Evolutionary conservation across 2,888 invertebrate genomes (phyloP), one percentile per base, ranked within the genome.

Genomic region (Athripsodes cinereus): DNA sequence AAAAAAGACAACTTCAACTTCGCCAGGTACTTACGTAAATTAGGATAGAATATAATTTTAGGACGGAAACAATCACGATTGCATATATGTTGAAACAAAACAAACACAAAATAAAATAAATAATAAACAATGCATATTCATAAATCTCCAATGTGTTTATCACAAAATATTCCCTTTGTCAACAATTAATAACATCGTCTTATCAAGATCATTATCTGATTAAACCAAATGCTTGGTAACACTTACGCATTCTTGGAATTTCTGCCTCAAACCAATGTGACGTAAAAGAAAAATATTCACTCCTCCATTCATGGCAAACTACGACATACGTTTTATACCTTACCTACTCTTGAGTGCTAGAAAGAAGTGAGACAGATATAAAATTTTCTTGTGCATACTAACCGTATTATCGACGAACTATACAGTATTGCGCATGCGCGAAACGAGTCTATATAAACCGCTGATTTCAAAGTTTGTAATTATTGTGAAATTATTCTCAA

Each of bases 391-490:
- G 40, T 40, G 5, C 13, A 8, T 40, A 3, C 16, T 40, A 3
- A 3, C 2, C 13, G 40, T 16, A 13, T 8, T 8, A n/a, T n/a
- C n/a, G n/a, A n/a, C n/a, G n/a, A n/a, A n/a, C n/a, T 3, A n/a
- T 40, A 13, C 5, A 40, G 13, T 40, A 13, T 2, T 40, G 53
- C 58, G 58, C 58, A 58, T 46, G 53, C 50, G 50, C 31, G 19
- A 10, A 13, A 18, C n/a, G n/a, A 54, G 21, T 53, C 58, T 58
- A 58, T 58, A 58, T 51, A 58, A 58, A 11, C 47, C 21, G 34
- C 18, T 2, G 2, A 19, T 16, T 2, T n/a, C 2, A 11, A 20
- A 2, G 21, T 22, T 18, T 6, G 10, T 46, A 53, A 49, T 54
- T 47, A 21, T 55, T 31, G 26, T 47, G 19, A 51, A 31, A 55